Evolutionary conservation across 2,797 vertebrate species (phyloP).

Genomic region (Sebastes kiyomatsui): DNA sequence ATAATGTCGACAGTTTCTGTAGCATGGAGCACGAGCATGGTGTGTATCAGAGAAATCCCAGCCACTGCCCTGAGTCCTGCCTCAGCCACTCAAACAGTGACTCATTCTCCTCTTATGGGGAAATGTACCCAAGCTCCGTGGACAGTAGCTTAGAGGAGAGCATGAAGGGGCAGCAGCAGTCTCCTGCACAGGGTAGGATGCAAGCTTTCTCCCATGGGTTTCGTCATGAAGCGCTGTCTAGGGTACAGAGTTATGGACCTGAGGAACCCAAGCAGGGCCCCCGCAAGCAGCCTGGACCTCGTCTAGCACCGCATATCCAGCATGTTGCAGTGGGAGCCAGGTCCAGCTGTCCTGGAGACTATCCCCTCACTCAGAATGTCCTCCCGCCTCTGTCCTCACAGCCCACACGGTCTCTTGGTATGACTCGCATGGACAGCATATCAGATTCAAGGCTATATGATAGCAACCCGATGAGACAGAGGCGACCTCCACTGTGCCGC

Average conservation of each 20-base stretch:
- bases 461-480: slow-evolving; percentile 92
- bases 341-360: slow-evolving; percentile 96
- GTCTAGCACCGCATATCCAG: slow-evolving; percentile 90
- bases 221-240: slow-evolving; percentile 92
- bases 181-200: slow-evolving; percentile 88
- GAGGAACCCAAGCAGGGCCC: slow-evolving; percentile 92
- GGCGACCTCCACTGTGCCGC: slow-evolving; percentile 94
- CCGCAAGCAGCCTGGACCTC: slow-evolving; percentile 89
- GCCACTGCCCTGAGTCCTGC: slow-evolving; percentile 91
- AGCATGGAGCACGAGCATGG: slow-evolving; percentile 91
- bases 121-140: slow-evolving; percentile 92
- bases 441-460: slow-evolving; percentile 98
- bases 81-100: slow-evolving; percentile 96
- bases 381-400: slow-evolving; percentile 88
- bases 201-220: slow-evolving; percentile 94
- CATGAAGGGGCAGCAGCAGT: slow-evolving; percentile 87
- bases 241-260: slow-evolving; percentile 93
- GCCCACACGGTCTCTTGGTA: slow-evolving; percentile 93
- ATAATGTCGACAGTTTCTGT: slow-evolving; percentile 94
- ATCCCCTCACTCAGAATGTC: slow-evolving; percentile 88
- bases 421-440: slow-evolving; percentile 99
- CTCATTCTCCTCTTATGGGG: slow-evolving; percentile 95
- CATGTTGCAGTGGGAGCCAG: slow-evolving; percentile 88
- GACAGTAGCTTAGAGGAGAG: slow-evolving; percentile 91
- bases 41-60: slow-evolving; percentile 89